phyloP scores from a whole-genome alignment of 2,888 invertebrate genomes.

The Calliopum simillimum region DNA sequence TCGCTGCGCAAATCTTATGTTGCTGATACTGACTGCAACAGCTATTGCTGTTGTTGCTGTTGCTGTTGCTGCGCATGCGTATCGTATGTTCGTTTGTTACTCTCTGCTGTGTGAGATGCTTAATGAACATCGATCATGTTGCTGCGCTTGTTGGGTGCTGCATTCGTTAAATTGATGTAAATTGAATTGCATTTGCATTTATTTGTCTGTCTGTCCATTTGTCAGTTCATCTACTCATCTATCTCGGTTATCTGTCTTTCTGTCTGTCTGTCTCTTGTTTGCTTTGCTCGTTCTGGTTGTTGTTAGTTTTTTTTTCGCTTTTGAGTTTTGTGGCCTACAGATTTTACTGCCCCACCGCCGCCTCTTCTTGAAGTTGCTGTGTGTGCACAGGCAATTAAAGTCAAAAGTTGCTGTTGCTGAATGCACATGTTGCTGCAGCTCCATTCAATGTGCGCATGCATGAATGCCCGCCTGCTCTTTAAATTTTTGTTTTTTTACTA shows the following conservation, averaged over 20 bases:
- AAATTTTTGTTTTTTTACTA: too few species aligned
- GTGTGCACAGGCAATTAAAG: background rate
- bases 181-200: slow-evolving; percentile 64
- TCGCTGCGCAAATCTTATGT: slow-evolving; percentile 12
- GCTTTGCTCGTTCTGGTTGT: background rate
- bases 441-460: background rate
- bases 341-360: background rate
- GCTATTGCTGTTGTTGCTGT: slow-evolving; percentile 4
- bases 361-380: background rate
- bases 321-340: background rate
- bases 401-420: background rate
- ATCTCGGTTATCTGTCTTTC: background rate
- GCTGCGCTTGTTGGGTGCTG: slow-evolving; percentile 42
- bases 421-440: background rate
- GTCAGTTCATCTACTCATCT: background rate
- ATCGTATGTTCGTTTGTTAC: too few species aligned
- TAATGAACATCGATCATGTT: slow-evolving; percentile 36
- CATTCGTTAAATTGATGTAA: slow-evolving; percentile 62
- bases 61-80: slow-evolving; percentile 35
- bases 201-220: slow-evolving; percentile 2
- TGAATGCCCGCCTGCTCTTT: too few species aligned
- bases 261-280: background rate
- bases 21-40: background rate
- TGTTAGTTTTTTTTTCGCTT: background rate
- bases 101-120: slow-evolving; percentile 25